These are phyloP conservation scores for Entomobrya multifasciata DNA, from an alignment of 2,888 invertebrate species.

Conservation along the genomic window DNA sequence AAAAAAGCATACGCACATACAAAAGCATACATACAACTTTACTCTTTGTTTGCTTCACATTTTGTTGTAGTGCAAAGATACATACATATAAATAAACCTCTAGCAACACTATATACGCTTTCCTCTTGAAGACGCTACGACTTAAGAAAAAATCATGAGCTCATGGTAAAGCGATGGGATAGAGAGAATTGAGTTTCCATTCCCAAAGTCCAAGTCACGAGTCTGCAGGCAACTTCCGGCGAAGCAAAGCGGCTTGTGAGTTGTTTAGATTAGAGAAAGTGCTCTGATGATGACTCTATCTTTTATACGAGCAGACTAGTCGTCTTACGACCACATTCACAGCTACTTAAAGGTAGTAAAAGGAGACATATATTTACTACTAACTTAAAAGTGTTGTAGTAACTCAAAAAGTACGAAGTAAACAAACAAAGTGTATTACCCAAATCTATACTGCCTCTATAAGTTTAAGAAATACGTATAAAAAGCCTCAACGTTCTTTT, in stretches of 20 bases:
- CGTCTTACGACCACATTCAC: conserved; percentile 66
- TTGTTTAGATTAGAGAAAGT: conserved; percentile 71
- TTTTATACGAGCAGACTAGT: conserved; percentile 62
- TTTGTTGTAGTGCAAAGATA: too few species aligned
- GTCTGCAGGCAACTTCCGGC: conserved; percentile 70
- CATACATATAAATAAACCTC: too few species aligned
- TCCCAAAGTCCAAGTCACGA: conserved; percentile 47
- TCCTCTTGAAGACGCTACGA: background rate
- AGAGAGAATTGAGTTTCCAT: conserved; percentile 30
- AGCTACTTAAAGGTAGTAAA: conserved; percentile 70
- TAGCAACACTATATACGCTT: too few species aligned
- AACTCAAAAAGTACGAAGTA: conserved; percentile 55
- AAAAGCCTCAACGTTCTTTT: conserved; percentile 25
- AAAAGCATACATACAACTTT: conserved; percentile 7
- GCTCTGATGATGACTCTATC: conserved; percentile 71
- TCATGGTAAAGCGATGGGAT: conserved; percentile 6
- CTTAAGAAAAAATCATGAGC: background rate
- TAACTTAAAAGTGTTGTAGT: conserved; percentile 60
- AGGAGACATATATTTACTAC: conserved; percentile 59
- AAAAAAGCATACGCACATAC: conserved; percentile 45
- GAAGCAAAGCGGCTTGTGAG: conserved; percentile 56
- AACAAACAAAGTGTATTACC: too few species aligned
- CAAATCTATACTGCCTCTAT: too few species aligned
- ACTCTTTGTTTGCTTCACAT: too few species aligned
- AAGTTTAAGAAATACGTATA: too few species aligned